Evolutionary conservation across 2,113 vertebrate genomes (phyloP), one percentile per base, ranked within the genome.

Genomic region (Catharus minimus): DNA sequence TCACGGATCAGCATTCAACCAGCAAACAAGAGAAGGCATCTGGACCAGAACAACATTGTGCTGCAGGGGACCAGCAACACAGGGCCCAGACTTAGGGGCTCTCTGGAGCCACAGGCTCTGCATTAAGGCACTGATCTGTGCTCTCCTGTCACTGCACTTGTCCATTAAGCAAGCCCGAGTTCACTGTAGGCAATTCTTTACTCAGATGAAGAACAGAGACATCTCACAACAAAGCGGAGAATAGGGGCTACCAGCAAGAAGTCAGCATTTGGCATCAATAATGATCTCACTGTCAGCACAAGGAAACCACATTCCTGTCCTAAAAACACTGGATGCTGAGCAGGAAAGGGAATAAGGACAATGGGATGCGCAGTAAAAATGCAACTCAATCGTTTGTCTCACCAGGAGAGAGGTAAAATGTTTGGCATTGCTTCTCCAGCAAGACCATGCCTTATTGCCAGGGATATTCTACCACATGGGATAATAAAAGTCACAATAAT

Each of bases 71-170:
- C 39, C 55, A 55, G 86, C 82, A 84, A 44, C 32, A 27, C 72
- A 50, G 78, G 92, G 85, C 55, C 91, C 89, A 58, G 87, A 75
- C 73, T 55, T 58, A 1, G 41, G 53, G 58, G 61, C 87, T 90
- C 64, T 86, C 82, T 76, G 11, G 9, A 90, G 93, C 83, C 86
- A 88, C 32, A 0, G 86, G 85, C 52, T 90, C 66, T 88, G 65
- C 88, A 94, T 91, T 87, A 94, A 92, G 61, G 62, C 90, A 93
- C 69, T 86, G 69, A 92, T 82, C 77, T 91, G 87, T 93, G 80
- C 1, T 76, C 78, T 86, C 87, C 83, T 85, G 86, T 78, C 86
- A 89, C 66, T 15, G 58, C 69, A 36, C 90, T 90, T 20, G 71
- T 62, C 88, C 88, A 41, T 86, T 84, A 66, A 30, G 43, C 16